A percentile compares a stretch with the other conserved stretches of the same genome.
Conservation (phyloP, 2,888 invertebrate species). For the Chironomus tentans region DNA sequence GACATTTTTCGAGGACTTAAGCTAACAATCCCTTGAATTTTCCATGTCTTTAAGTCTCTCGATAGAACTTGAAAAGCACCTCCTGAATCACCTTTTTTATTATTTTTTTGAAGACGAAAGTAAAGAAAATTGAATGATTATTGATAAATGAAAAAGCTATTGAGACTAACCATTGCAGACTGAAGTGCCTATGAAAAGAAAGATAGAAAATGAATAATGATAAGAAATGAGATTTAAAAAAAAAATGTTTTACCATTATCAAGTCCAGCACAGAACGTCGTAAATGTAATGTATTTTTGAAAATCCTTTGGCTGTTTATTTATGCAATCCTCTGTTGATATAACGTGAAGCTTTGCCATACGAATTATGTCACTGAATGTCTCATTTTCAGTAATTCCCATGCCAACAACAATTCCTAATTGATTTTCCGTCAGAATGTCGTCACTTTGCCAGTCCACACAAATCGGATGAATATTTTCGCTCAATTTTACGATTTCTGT, state of each 20-base stretch:
- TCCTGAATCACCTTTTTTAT: slow-evolving; percentile 49
- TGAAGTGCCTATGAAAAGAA: slow-evolving; percentile 37
- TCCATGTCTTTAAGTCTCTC: slow-evolving; percentile 34
- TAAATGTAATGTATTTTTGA: slow-evolving; percentile 47
- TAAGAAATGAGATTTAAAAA: slow-evolving; percentile 9
- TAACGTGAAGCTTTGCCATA: slow-evolving; percentile 45
- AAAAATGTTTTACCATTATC: slow-evolving; percentile 41
- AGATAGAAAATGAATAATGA: slow-evolving; percentile 34
- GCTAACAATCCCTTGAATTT: slow-evolving; percentile 43
- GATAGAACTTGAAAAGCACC: slow-evolving; percentile 48
- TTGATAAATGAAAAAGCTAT: not conserved
- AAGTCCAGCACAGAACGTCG: slow-evolving; percentile 55
- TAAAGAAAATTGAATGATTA: not conserved
- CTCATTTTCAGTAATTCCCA: slow-evolving; percentile 46
- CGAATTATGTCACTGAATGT: slow-evolving; percentile 45
- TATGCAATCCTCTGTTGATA: slow-evolving; percentile 47
- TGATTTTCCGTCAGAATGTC: slow-evolving; percentile 31
- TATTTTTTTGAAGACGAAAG: not conserved
- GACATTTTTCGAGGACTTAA: slow-evolving; percentile 41
- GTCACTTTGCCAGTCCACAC: slow-evolving; percentile 40
- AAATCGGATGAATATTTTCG: slow-evolving; percentile 39
- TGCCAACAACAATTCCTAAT: slow-evolving; percentile 30
- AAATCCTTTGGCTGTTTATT: slow-evolving; percentile 45
- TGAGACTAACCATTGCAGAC: slow-evolving; percentile 45
- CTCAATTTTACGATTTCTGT: slow-evolving; percentile 36